Percentiles rank a stretch among this genome's conserved stretches.
phyloP scores from a whole-genome alignment of 2,888 invertebrate species.

The Catonia carolina region DNA sequence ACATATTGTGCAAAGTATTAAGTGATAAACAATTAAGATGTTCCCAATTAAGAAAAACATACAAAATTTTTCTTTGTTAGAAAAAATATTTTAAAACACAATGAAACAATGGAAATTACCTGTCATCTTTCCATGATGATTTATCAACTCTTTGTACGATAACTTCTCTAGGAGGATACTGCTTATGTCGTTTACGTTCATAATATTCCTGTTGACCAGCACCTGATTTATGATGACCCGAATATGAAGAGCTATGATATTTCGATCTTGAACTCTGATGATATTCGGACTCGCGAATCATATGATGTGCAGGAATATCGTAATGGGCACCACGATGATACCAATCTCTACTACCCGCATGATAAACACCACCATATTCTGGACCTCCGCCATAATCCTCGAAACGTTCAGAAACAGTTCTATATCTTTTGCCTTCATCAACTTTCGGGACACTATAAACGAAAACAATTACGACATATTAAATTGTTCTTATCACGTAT shows the following conservation, averaged over 20 bases:
- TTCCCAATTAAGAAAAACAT: too few species aligned
- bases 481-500: too few species aligned
- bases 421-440: slow-evolving; percentile 28
- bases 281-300: not conserved
- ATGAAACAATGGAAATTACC: too few species aligned
- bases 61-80: too few species aligned
- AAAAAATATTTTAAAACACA: too few species aligned
- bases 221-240: not conserved
- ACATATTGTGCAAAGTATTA: too few species aligned
- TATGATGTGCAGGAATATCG: slow-evolving; percentile 4
- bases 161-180: slow-evolving; percentile 58
- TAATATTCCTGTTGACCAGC: slow-evolving; percentile 19
- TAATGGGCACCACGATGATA: slow-evolving; percentile 1
- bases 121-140: slow-evolving; percentile 32
- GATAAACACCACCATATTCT: slow-evolving; percentile 7
- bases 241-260: not conserved
- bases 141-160: slow-evolving; percentile 60
- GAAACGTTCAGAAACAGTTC: slow-evolving; percentile 31
- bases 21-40: too few species aligned
- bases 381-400: slow-evolving; percentile 28
- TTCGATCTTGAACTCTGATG: slow-evolving; percentile 1
- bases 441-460: not conserved
- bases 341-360: slow-evolving; percentile 3
- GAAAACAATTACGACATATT: too few species aligned
- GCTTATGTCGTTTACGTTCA: slow-evolving; percentile 21